A percentile compares a stretch with the other conserved stretches of the same genome.
Evolutionary conservation across 2,888 invertebrate genomes (phyloP).

Genomic region (Eupithecia tripunctaria): DNA sequence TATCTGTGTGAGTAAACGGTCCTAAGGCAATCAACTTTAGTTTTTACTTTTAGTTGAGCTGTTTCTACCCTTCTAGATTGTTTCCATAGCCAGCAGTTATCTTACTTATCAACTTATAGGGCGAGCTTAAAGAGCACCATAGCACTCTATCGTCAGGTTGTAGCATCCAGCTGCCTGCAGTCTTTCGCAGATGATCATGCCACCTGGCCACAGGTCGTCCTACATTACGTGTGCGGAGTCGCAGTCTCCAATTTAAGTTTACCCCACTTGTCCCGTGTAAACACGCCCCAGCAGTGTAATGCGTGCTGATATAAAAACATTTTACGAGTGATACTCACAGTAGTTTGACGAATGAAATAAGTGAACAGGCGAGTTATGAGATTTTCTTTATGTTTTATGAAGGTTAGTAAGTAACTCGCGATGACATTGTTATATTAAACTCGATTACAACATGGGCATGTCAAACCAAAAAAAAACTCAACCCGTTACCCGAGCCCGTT

Average conservation of each 20-base stretch:
- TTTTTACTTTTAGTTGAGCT: not conserved
- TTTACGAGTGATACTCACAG: constrained; percentile 23
- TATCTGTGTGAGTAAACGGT: not conserved
- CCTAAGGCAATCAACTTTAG: not conserved
- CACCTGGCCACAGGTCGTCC: too few species aligned
- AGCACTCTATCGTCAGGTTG: too few species aligned
- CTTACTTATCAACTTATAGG: too few species aligned
- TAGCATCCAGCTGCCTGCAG: too few species aligned
- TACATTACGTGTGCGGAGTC: too few species aligned
- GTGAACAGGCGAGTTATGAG: constrained; percentile 32
- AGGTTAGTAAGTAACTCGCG: constrained; percentile 20
- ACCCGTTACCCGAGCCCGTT: not conserved
- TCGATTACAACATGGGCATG: not conserved
- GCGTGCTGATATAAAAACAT: constrained; percentile 32
- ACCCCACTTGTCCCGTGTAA: constrained; percentile 2
- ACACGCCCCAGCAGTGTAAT: constrained; percentile 17
- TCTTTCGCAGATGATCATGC: too few species aligned
- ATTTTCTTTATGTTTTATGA: constrained; percentile 30
- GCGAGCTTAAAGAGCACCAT: too few species aligned
- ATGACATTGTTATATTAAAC: not conserved
- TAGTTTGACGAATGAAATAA: constrained; percentile 37
- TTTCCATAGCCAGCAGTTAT: too few species aligned
- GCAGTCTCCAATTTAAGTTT: too few species aligned
- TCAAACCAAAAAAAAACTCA: not conserved
- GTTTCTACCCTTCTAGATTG: too few species aligned